Conservation (phyloP, 2,113 vertebrate species). For the Hydrochoerus hydrochaeris region DNA sequence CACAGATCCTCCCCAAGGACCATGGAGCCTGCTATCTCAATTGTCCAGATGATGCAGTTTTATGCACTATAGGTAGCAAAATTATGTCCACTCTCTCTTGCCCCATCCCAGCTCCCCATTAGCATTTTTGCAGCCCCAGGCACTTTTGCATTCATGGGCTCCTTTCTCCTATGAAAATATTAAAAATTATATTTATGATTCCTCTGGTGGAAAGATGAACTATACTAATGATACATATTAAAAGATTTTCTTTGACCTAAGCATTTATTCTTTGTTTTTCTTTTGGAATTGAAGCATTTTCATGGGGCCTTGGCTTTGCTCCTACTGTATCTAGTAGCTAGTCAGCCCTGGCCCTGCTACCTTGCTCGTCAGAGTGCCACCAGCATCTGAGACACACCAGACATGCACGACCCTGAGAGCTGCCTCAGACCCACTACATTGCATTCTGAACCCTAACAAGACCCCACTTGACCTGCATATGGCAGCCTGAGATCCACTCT, state of each 20-base stretch:
- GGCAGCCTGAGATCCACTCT: not conserved
- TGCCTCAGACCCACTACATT: not conserved
- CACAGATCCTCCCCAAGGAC: not conserved
- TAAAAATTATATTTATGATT: not conserved
- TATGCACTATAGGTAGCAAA: not conserved
- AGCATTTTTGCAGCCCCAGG: not conserved
- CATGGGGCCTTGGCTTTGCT: not conserved
- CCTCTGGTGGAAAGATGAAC: not conserved
- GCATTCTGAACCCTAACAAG: not conserved
- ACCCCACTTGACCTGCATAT: not conserved
- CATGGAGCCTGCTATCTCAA: not conserved
- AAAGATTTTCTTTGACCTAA: constrained; percentile 45
- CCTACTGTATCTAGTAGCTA: not conserved
- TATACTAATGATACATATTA: not conserved
- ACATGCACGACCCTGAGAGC: not conserved
- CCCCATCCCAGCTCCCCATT: no score
- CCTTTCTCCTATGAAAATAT: not conserved
- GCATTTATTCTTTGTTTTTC: constrained; percentile 25
- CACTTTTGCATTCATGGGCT: not conserved
- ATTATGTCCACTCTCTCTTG: no score
- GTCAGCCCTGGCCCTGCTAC: not conserved
- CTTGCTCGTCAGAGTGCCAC: not conserved
- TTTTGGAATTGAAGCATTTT: constrained; percentile 24
- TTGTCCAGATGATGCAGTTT: not conserved
- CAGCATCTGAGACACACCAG: not conserved